phyloP scores from a whole-genome alignment of 2,113 vertebrate species.

The Hassar affinis region DNA sequence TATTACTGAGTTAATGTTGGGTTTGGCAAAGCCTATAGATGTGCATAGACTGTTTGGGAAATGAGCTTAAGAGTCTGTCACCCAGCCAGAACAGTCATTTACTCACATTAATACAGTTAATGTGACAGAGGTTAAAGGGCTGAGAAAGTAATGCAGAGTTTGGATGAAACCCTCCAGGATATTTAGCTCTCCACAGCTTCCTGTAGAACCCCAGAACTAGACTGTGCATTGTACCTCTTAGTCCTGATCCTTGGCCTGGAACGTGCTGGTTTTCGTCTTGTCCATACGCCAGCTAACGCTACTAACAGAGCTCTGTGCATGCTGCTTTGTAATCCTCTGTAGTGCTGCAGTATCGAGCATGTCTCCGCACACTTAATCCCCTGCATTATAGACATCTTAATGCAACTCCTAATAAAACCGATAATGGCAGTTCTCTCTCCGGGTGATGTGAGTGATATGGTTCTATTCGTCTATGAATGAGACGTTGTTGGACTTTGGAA shows the following conservation, averaged over 20 bases:
- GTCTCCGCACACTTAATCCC: constrained; percentile 35
- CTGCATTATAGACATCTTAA: constrained; percentile 22
- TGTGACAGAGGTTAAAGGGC: constrained; percentile 39
- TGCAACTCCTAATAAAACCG: not conserved
- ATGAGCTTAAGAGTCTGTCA: constrained; percentile 36
- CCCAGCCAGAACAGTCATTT: constrained; percentile 29
- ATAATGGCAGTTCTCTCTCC: not conserved
- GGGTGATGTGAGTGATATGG: not conserved
- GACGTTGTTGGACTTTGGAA: constrained; percentile 14
- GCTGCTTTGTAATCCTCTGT: constrained; percentile 48
- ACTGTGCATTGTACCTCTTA: constrained; percentile 55
- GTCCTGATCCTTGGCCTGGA: constrained; percentile 65
- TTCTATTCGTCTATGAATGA: constrained; percentile 20
- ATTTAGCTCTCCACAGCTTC: constrained; percentile 18
- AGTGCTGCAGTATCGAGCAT: constrained; percentile 45
- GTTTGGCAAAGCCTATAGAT: constrained; percentile 43
- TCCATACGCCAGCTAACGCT: constrained; percentile 55
- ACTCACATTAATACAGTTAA: constrained; percentile 44
- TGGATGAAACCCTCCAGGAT: constrained; percentile 29
- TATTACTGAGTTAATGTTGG: constrained; percentile 41
- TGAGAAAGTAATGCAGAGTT: constrained; percentile 32
- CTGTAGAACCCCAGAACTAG: constrained; percentile 47
- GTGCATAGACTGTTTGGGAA: constrained; percentile 29
- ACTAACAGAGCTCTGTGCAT: constrained; percentile 49
- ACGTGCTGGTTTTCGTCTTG: constrained; percentile 79